Evolutionary conservation across 2,888 invertebrate genomes (phyloP).

Genomic region (Acanthopleura granulata): DNA sequence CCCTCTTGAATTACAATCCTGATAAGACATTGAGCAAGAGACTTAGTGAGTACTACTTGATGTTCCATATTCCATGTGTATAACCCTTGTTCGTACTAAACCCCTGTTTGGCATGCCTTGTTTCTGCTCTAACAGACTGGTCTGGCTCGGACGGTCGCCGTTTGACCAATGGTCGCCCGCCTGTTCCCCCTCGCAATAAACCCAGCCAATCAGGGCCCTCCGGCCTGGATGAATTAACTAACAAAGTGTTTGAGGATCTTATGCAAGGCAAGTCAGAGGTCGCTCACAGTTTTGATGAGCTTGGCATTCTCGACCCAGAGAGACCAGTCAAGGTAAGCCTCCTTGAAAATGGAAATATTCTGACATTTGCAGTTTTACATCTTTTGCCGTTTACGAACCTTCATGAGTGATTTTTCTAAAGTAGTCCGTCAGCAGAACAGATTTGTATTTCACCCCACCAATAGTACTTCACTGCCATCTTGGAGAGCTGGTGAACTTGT

Average conservation of each 20-base stretch:
- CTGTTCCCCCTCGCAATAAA: slow-evolving; percentile 36
- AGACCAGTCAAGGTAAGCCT: slow-evolving; percentile 46
- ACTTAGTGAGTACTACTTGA: no score
- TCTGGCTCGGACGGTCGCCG: slow-evolving; percentile 22
- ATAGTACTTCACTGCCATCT: no score
- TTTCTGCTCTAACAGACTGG: slow-evolving; percentile 34
- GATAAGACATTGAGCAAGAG: no score
- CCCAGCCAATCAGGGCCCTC: background rate
- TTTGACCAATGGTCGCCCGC: slow-evolving; percentile 31
- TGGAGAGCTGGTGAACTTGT: no score
- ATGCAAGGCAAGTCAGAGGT: slow-evolving; percentile 56
- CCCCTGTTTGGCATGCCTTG: slow-evolving; percentile 14
- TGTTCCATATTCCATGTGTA: no score
- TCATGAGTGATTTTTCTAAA: no score
- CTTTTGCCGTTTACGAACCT: no score
- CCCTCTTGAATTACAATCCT: no score
- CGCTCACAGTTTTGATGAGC: slow-evolving; percentile 64
- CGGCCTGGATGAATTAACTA: slow-evolving; percentile 43
- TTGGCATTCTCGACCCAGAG: slow-evolving; percentile 62
- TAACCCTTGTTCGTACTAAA: slow-evolving; percentile 8
- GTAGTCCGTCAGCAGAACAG: no score
- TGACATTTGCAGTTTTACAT: no score
- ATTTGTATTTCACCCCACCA: no score
- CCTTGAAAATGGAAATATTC: no score
- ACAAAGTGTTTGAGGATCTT: slow-evolving; percentile 60